Evolutionary conservation across 2,113 vertebrate genomes (phyloP).

Genomic region (Neogale vison): DNA sequence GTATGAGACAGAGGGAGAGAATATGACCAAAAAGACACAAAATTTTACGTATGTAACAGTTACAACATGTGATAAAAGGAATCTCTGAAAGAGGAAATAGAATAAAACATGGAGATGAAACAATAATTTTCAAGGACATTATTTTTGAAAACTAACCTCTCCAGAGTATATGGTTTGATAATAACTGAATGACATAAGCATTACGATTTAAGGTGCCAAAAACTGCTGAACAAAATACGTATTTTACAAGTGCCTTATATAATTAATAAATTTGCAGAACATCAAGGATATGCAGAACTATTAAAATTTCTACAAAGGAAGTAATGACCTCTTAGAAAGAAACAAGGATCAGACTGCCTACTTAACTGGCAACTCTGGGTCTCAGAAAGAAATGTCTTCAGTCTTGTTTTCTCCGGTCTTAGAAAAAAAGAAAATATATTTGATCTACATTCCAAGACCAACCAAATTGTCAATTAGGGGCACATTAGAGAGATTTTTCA

Average conservation of each 20-base stretch:
- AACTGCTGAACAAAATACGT: background rate
- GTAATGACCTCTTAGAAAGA: background rate
- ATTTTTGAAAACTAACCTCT: background rate
- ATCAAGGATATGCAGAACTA: background rate
- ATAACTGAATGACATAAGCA: background rate
- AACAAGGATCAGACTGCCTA: background rate
- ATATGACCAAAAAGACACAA: background rate
- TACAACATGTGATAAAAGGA: background rate
- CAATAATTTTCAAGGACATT: background rate
- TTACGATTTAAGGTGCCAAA: background rate
- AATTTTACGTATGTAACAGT: background rate
- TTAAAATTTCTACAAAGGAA: constrained; percentile 12
- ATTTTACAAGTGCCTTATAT: background rate
- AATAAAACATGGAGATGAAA: background rate
- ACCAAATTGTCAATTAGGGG: background rate
- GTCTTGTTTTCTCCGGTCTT: background rate
- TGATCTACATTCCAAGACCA: constrained; percentile 33
- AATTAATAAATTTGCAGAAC: background rate
- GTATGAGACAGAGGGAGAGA: background rate
- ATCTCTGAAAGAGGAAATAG: background rate
- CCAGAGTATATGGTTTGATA: background rate
- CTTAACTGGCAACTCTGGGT: background rate
- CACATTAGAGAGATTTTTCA: background rate
- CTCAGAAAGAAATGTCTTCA: constrained; percentile 18
- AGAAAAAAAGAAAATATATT: background rate